Conservation (phyloP, 2,888 invertebrate genomes). For the Sarcophaga carnaria region DNA sequence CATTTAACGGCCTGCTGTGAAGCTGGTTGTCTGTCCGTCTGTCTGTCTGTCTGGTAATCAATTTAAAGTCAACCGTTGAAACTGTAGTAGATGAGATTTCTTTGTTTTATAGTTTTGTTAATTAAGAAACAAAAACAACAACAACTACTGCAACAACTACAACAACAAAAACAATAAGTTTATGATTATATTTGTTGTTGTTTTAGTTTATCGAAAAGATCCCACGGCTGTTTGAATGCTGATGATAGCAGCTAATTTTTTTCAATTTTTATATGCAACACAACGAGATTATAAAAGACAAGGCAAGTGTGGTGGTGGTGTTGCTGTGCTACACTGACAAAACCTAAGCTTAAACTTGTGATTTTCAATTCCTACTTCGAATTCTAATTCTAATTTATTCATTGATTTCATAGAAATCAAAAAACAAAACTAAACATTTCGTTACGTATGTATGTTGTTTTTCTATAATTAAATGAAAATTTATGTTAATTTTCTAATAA, state of each 20-base stretch:
- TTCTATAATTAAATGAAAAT: constrained; percentile 62
- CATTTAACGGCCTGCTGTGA: constrained; percentile 43
- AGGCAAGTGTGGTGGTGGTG: constrained; percentile 50
- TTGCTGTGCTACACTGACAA: constrained; percentile 15
- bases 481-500: constrained; percentile 59
- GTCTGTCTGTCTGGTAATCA: constrained; percentile 2
- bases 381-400: constrained; percentile 45
- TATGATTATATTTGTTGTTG: constrained; percentile 24
- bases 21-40: constrained; percentile 3
- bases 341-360: background rate
- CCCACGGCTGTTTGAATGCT: constrained; percentile 55
- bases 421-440: background rate
- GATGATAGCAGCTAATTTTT: constrained; percentile 65
- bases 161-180: background rate
- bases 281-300: constrained; percentile 26
- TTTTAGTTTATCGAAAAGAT: constrained; percentile 36
- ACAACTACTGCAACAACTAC: background rate
- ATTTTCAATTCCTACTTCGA: constrained; percentile 1
- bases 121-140: constrained; percentile 57
- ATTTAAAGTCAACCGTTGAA: constrained; percentile 47
- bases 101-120: constrained; percentile 67
- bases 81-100: constrained; percentile 34
- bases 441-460: constrained; percentile 2
- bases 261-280: constrained; percentile 33
- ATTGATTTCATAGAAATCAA: background rate